Conservation (phyloP, 2,888 invertebrate species). For the Acleris literana region DNA sequence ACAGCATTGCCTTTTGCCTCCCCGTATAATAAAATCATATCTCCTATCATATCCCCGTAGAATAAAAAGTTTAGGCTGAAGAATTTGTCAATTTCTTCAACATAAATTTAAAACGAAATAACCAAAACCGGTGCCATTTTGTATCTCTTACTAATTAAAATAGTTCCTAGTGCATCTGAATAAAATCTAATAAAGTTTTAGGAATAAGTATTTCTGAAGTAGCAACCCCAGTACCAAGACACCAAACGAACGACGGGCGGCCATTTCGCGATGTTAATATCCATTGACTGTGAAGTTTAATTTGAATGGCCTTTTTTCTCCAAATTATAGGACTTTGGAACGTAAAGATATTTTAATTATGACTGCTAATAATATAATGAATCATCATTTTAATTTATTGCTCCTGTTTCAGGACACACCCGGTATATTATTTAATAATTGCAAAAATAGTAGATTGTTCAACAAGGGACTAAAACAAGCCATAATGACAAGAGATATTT, state of each 20-base stretch:
- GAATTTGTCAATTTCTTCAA: too few relatives aligned
- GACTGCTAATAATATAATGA: too few relatives aligned
- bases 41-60: too few relatives aligned
- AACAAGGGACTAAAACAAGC: too few relatives aligned
- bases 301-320: not conserved
- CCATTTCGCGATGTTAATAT: not conserved
- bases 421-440: too few relatives aligned
- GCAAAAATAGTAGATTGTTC: too few relatives aligned
- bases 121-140: not conserved
- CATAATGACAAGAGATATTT: too few relatives aligned
- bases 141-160: not conserved
- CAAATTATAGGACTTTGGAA: not conserved
- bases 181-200: not conserved
- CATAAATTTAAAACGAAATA: too few relatives aligned
- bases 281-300: not conserved
- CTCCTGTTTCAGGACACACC: too few relatives aligned
- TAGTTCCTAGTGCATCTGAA: not conserved
- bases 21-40: slow-evolving; percentile 2
- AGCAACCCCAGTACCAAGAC: not conserved
- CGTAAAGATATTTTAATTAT: too few relatives aligned
- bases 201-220: not conserved
- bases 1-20: slow-evolving; percentile 2
- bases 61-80: too few relatives aligned
- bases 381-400: too few relatives aligned
- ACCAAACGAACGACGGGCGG: not conserved